These are phyloP conservation scores for Ictalurus punctatus DNA, from an alignment of 2,113 vertebrate genomes.

Conservation along the genomic window DNA sequence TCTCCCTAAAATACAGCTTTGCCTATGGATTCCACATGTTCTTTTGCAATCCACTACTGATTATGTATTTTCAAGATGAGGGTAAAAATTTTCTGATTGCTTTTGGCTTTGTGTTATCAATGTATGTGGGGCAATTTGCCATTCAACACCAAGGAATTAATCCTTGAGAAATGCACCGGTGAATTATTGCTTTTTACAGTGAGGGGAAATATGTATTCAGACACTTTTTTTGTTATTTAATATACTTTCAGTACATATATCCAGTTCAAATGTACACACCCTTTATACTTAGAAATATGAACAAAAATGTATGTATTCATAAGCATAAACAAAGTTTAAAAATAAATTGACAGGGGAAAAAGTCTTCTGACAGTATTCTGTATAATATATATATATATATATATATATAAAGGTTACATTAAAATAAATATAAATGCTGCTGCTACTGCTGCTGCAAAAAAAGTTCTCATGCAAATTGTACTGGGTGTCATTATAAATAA, in stretches of 20 bases:
- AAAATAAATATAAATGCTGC: background rate
- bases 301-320: background rate
- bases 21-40: background rate
- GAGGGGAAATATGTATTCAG: background rate
- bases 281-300: background rate
- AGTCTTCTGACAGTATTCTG: background rate
- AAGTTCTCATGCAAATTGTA: background rate
- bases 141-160: conserved; percentile 22
- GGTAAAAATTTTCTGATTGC: background rate
- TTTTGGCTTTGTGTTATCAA: conserved; percentile 17
- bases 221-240: background rate
- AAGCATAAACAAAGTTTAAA: background rate
- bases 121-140: background rate
- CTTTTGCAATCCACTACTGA: conserved; percentile 20
- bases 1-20: background rate
- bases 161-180: background rate
- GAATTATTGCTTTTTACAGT: background rate
- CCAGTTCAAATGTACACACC: background rate
- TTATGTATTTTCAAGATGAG: background rate
- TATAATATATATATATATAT: background rate
- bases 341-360: background rate
- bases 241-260: background rate
- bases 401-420: background rate
- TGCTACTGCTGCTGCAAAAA: background rate
- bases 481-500: background rate